phyloP scores from a whole-genome alignment of 2,888 invertebrate species.

The Torymus texanus region DNA sequence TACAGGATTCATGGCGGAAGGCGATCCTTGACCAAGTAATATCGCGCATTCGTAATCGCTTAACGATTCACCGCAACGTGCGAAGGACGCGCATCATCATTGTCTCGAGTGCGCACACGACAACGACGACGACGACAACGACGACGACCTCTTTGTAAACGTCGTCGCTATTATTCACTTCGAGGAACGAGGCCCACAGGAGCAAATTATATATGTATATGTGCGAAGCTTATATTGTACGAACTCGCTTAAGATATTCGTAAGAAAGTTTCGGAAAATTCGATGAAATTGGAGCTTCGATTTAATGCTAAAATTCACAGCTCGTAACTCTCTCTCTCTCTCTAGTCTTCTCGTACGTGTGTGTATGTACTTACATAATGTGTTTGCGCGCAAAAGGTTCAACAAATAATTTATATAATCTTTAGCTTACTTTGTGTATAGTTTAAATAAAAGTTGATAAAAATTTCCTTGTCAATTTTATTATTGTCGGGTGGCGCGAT shows the following conservation, averaged over 20 bases:
- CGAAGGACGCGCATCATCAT: constrained; percentile 47
- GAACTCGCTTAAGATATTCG: too few relatives aligned
- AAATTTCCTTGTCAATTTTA: too few relatives aligned
- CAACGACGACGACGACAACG: too few relatives aligned
- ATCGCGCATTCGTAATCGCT: constrained; percentile 42
- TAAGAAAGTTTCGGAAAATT: too few relatives aligned
- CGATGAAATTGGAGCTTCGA: too few relatives aligned
- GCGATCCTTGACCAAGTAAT: constrained; percentile 33
- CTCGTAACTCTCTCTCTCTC: too few relatives aligned
- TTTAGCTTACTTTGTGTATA: constrained; percentile 4
- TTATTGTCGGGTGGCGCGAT: too few relatives aligned
- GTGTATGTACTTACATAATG: not conserved
- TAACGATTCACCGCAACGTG: constrained; percentile 27
- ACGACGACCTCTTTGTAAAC: constrained; percentile 40
- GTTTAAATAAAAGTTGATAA: not conserved
- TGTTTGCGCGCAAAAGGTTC: constrained; percentile 5
- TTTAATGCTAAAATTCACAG: too few relatives aligned
- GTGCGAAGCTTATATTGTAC: too few relatives aligned
- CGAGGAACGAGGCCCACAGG: constrained; percentile 19
- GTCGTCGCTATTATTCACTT: constrained; percentile 33
- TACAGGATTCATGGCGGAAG: too few relatives aligned
- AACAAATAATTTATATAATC: constrained; percentile 25
- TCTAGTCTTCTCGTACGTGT: too few relatives aligned
- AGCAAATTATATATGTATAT: too few relatives aligned
- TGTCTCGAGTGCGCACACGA: constrained; percentile 35